Evolutionary conservation across 2,113 vertebrate species (phyloP), one percentile per base, ranked within the genome.

Genomic region (Merops nubicus): DNA sequence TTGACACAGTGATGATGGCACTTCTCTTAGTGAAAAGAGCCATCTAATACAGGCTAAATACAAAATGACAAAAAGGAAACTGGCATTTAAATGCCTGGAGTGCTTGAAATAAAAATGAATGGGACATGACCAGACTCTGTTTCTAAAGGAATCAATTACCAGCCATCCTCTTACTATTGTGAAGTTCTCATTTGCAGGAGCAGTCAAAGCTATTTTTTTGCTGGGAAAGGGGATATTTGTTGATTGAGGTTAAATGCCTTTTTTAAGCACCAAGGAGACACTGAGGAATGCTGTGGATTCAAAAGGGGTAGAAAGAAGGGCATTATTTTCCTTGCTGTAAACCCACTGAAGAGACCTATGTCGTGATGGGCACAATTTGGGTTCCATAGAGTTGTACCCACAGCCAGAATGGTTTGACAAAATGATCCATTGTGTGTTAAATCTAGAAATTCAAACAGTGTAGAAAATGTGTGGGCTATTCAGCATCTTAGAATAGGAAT

Each of bases 91-190:
- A 70, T 78, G 75, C 17, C 72, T 80, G 78, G 54, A 70, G 56
- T 81, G 56, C 76, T 83, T 90, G 90, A 94, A 93, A 88, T 84
- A n/a, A 40, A 88, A 90, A 86, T 91, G 78, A 63, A 63, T 40
- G 72, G 79, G 85, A 88, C 92, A 95, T 81, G 88, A 47, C 75
- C 75, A 63, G 93, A n/a, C 67, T 89, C 59, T 89, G 82, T 74
- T 90, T 82, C 79, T 91, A 84, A 93, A 93, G 72, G 90, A 94
- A 63, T 88, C n/a, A 67, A 47, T 96, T 96, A 43, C 82, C 75
- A 91, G 70, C 67, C 75, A 47, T 86, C 93, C 88, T 95, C 42
- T 93, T 29, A 42, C 3, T 11, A 2, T 47, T 77, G 29, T 43
- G 79, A 93, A 81, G 73, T 59, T 89, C 82, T 84, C 54, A 47